Evolutionary conservation across 2,113 vertebrate genomes (phyloP).

Genomic region (Ploceus nigricollis): DNA sequence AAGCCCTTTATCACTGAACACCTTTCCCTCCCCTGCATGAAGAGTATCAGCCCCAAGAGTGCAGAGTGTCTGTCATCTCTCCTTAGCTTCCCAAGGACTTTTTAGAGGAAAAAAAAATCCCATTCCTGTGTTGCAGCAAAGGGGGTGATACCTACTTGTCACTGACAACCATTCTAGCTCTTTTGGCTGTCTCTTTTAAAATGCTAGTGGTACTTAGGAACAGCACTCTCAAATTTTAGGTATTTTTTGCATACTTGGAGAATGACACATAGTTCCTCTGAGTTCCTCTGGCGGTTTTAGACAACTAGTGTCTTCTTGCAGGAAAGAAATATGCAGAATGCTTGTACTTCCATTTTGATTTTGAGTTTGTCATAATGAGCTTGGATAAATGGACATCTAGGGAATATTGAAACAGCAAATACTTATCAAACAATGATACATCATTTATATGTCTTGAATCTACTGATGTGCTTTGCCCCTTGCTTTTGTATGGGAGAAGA

Average conservation of each 20-base stretch:
- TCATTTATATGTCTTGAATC: not conserved
- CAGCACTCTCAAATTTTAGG: not conserved
- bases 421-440: not conserved
- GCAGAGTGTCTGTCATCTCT: slow-evolving; percentile 4
- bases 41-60: not conserved
- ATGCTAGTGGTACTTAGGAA: not conserved
- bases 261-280: not conserved
- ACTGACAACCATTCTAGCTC: not conserved
- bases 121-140: not conserved
- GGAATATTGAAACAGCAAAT: not conserved
- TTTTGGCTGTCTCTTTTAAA: not conserved
- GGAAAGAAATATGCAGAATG: not conserved
- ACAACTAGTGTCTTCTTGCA: not conserved
- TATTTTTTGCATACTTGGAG: not conserved
- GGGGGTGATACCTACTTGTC: not conserved
- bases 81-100: slow-evolving; percentile 11
- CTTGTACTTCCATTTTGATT: not conserved
- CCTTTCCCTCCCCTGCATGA: not conserved
- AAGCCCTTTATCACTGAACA: slow-evolving; percentile 20
- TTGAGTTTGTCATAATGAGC: not conserved
- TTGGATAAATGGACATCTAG: not conserved
- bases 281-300: not conserved
- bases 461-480: not conserved
- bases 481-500: not conserved
- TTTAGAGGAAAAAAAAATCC: not conserved